Conservation (phyloP, 2,797 vertebrate genomes). For the Limosa lapponica region DNA sequence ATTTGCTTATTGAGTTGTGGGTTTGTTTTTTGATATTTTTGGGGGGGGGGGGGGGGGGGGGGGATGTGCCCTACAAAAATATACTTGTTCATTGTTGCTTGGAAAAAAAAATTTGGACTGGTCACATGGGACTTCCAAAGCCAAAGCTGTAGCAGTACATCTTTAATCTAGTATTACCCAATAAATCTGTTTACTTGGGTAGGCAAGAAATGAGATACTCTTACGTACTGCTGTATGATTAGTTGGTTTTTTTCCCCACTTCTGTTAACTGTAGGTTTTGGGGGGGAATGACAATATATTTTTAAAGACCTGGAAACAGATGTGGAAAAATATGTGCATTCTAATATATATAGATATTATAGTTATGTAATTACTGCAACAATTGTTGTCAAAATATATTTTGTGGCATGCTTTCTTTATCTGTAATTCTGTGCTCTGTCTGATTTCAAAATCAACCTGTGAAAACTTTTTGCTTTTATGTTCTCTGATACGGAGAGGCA, state of each 20-base stretch:
- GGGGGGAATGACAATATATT: background rate
- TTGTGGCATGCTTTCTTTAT: background rate
- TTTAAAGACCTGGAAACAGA: background rate
- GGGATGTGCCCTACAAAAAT: background rate
- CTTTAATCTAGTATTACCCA: background rate
- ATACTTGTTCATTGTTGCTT: background rate
- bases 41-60: accelerated
- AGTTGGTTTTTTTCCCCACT: background rate
- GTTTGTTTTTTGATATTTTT: background rate
- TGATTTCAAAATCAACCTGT: background rate
- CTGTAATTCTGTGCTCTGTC: background rate
- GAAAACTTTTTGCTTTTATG: background rate
- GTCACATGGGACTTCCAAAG: background rate
- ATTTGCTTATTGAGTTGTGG: background rate
- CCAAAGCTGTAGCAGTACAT: background rate
- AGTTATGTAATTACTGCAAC: background rate
- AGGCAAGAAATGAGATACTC: background rate
- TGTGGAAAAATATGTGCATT: background rate
- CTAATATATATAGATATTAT: background rate
- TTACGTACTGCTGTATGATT: background rate
- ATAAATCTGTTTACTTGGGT: background rate
- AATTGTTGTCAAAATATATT: background rate
- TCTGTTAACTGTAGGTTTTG: background rate
- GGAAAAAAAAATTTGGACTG: background rate
- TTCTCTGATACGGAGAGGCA: background rate